Conservation (phyloP, 2,888 invertebrate genomes). For the Agapostemon virescens region DNA sequence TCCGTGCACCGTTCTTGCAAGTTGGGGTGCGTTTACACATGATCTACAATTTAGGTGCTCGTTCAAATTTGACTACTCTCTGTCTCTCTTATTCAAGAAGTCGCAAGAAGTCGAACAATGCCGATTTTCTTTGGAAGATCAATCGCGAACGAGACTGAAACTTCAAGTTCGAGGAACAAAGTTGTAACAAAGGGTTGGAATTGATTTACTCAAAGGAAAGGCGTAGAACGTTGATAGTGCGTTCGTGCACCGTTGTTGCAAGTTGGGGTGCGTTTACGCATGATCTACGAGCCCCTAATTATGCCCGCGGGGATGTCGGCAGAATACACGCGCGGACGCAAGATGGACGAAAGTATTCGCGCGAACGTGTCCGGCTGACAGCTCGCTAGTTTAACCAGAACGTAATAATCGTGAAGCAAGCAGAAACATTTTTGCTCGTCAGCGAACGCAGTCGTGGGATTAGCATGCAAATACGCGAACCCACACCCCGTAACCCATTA, state of each 20-base stretch:
- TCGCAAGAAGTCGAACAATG: too few relatives aligned
- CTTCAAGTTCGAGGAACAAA: background rate
- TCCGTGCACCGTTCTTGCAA: conserved; percentile 37
- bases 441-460: conserved; percentile 1
- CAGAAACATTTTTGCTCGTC: conserved; percentile 21
- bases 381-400: conserved; percentile 31
- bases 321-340: conserved; percentile 29
- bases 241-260: conserved; percentile 38
- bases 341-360: conserved; percentile 22
- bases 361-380: conserved; percentile 34
- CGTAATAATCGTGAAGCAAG: conserved; percentile 48
- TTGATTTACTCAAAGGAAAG: background rate
- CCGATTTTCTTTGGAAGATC: background rate
- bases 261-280: conserved; percentile 26
- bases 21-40: conserved; percentile 29
- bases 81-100: too few relatives aligned
- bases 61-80: too few relatives aligned
- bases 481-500: conserved; percentile 14
- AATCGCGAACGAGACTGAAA: background rate
- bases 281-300: conserved; percentile 54
- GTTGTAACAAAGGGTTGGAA: conserved; percentile 2
- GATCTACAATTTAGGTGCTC: too few relatives aligned
- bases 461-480: conserved; percentile 21
- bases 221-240: background rate
- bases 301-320: conserved; percentile 11